A percentile compares a stretch with the other conserved stretches of the same genome.
phyloP scores from a whole-genome alignment of 2,888 invertebrate genomes.

The Poecilus cupreus region DNA sequence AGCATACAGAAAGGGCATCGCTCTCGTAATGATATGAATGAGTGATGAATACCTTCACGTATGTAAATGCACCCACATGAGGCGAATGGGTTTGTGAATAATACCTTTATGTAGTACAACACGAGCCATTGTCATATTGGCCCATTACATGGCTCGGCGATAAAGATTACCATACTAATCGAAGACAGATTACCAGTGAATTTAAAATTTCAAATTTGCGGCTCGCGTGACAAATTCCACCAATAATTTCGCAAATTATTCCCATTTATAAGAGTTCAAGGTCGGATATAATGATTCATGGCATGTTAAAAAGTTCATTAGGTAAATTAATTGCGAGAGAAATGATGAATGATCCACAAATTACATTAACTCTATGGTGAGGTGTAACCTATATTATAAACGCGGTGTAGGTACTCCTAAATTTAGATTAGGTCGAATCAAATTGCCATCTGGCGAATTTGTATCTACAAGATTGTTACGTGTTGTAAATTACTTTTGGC shows the following conservation, averaged over 20 bases:
- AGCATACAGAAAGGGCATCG: slow-evolving; percentile 7
- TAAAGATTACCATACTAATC: slow-evolving; percentile 46
- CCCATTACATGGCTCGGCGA: background rate
- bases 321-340: slow-evolving; percentile 37
- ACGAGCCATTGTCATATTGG: background rate
- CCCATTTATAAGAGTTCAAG: slow-evolving; percentile 17
- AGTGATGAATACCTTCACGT: background rate
- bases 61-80: slow-evolving; percentile 10
- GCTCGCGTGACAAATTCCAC: background rate
- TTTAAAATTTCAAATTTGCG: slow-evolving; percentile 26
- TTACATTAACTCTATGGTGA: background rate
- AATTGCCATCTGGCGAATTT: background rate
- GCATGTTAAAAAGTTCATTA: slow-evolving; percentile 27
- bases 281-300: background rate
- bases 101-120: background rate
- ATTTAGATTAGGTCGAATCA: background rate
- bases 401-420: background rate
- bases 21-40: background rate
- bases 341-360: slow-evolving; percentile 10
- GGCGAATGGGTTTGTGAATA: too few relatives aligned
- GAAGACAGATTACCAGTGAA: slow-evolving; percentile 28
- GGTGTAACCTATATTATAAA: background rate
- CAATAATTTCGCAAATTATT: slow-evolving; percentile 25
- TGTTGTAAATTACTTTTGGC: background rate
- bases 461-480: background rate